Conservation (phyloP, 2,797 vertebrate genomes). For the Chrysocyon brachyurus region DNA sequence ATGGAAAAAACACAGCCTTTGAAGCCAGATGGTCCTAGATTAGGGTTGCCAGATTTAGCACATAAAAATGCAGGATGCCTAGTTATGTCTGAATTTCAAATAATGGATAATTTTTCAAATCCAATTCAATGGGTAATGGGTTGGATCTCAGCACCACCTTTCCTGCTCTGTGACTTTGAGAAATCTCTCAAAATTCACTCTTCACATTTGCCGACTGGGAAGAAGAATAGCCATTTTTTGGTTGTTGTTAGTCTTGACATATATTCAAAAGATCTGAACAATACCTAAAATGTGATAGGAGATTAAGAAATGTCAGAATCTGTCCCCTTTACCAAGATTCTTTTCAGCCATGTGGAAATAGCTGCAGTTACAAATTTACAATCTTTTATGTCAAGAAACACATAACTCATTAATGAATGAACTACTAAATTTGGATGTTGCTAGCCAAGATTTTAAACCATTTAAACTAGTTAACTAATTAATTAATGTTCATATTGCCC, state of each 20-base stretch:
- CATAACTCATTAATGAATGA: background rate
- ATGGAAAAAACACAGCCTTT: background rate
- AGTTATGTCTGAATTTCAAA: conserved; percentile 31
- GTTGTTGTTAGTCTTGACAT: background rate
- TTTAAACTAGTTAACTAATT: background rate
- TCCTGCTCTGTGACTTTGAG: background rate
- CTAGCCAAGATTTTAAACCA: background rate
- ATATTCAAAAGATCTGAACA: background rate
- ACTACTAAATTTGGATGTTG: background rate
- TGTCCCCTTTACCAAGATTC: background rate
- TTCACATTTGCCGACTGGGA: background rate
- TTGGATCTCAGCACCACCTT: background rate
- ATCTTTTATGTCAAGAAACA: background rate
- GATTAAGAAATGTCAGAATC: background rate
- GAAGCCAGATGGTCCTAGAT: background rate
- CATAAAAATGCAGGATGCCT: conserved; percentile 24
- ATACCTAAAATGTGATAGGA: background rate
- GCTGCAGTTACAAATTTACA: background rate
- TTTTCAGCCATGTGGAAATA: background rate
- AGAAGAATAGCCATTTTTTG: background rate
- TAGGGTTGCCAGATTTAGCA: background rate
- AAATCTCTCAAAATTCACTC: background rate
- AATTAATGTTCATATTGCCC: background rate
- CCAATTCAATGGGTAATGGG: background rate
- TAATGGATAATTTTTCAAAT: background rate